Percentiles rank a stretch among this genome's conserved stretches.
Evolutionary conservation across 2,113 vertebrate species (phyloP).

Genomic region (Apodemus sylvaticus): DNA sequence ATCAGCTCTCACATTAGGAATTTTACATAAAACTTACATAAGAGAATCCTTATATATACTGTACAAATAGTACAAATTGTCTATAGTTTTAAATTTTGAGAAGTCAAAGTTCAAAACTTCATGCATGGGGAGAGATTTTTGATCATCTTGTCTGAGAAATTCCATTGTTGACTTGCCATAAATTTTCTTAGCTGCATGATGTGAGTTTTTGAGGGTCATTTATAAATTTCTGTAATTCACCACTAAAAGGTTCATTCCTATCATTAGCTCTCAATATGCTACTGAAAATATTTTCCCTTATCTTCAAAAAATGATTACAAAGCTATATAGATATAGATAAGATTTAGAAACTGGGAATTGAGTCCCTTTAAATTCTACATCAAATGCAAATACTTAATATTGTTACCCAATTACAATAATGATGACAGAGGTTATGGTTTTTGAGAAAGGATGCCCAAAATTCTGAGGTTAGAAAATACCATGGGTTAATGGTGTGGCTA

Average conservation of each 20-base stretch:
- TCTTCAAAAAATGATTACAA: constrained; percentile 6
- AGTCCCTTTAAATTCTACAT: constrained; percentile 26
- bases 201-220: not conserved
- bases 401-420: not conserved
- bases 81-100: not conserved
- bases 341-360: constrained; percentile 15
- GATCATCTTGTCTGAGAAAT: not conserved
- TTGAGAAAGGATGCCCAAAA: not conserved
- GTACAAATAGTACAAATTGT: not conserved
- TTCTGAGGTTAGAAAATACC: not conserved
- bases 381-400: not conserved
- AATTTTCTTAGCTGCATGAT: not conserved
- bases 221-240: not conserved
- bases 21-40: not conserved
- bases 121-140: not conserved
- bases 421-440: not conserved
- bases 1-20: not conserved
- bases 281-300: constrained; percentile 30
- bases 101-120: not conserved
- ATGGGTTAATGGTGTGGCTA: not conserved
- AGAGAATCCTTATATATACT: not conserved
- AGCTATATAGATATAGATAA: not conserved
- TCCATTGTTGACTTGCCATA: not conserved
- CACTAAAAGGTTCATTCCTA: not conserved
- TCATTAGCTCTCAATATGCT: not conserved